Percentiles rank a stretch among this genome's conserved stretches.
These are phyloP conservation scores for Xestia sexstrigata DNA, from an alignment of 2,888 invertebrate genomes.

Conservation along the genomic window DNA sequence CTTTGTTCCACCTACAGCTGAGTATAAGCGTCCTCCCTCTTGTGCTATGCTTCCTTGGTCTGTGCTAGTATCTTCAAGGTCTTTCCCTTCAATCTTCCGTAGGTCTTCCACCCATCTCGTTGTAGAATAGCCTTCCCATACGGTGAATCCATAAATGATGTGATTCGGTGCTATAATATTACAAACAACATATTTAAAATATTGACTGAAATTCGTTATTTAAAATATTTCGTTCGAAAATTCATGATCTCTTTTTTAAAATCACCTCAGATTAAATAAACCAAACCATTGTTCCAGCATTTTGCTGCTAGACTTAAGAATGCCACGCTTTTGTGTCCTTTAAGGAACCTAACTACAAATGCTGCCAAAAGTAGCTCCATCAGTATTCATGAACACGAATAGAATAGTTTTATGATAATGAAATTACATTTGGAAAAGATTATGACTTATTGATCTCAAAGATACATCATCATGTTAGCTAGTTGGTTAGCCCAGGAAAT, in stretches of 20 bases:
- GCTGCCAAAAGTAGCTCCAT: conserved; percentile 17
- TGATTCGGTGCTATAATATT: no score
- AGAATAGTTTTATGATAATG: conserved; percentile 23
- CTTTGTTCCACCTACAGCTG: no score
- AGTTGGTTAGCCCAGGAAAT: not conserved
- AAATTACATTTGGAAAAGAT: conserved; percentile 10
- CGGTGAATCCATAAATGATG: no score
- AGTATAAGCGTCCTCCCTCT: no score
- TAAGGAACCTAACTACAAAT: not conserved
- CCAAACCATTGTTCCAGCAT: not conserved
- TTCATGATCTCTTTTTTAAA: not conserved
- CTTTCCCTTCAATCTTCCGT: no score
- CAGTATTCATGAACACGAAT: conserved; percentile 18
- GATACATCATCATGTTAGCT: not conserved
- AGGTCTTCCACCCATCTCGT: no score
- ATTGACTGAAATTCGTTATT: no score
- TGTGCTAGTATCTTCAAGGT: no score
- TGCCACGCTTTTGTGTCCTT: not conserved
- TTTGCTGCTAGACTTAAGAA: not conserved
- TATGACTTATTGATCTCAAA: conserved; percentile 20
- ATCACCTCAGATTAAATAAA: not conserved
- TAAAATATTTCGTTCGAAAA: no score
- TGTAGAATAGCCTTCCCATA: no score
- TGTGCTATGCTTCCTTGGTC: no score
- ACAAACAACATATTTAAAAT: no score